phyloP scores from a whole-genome alignment of 2,113 vertebrate genomes.

The Dicrurus megarhynchus region DNA sequence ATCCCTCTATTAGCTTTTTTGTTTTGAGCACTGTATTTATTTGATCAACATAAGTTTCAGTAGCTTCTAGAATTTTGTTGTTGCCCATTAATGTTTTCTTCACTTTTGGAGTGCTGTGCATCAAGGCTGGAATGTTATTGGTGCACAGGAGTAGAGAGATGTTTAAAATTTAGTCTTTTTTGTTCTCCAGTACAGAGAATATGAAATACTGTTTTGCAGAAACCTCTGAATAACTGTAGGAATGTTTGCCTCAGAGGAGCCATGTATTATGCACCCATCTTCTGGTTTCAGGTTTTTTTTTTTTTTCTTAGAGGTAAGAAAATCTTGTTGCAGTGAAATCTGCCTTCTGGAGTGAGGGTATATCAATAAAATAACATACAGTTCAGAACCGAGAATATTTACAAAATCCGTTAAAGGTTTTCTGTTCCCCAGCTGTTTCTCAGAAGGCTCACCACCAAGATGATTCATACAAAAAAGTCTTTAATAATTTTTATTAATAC shows the following conservation, averaged over 20 bases:
- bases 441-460: not conserved
- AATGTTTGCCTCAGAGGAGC: slow-evolving; percentile 24
- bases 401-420: slow-evolving; percentile 7
- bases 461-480: not conserved
- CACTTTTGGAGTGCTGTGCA: not conserved
- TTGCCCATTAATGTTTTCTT: not conserved
- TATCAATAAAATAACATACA: slow-evolving; percentile 46
- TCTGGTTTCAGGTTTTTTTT: not conserved
- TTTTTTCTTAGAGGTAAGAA: slow-evolving; percentile 13
- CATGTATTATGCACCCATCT: slow-evolving; percentile 44
- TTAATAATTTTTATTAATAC: not conserved
- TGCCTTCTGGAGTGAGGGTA: not conserved
- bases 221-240: slow-evolving; percentile 24
- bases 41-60: not conserved
- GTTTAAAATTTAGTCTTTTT: slow-evolving; percentile 32
- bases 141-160: not conserved
- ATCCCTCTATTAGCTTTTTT: not conserved
- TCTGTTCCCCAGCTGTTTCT: not conserved
- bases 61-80: not conserved
- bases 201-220: slow-evolving; percentile 48
- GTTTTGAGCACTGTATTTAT: not conserved
- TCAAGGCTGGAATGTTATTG: not conserved
- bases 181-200: slow-evolving; percentile 38
- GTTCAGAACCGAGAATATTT: slow-evolving; percentile 11
- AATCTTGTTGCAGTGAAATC: not conserved